These are phyloP conservation scores for Pitta sordida DNA, from an alignment of 2,113 vertebrate species.

Conservation along the genomic window DNA sequence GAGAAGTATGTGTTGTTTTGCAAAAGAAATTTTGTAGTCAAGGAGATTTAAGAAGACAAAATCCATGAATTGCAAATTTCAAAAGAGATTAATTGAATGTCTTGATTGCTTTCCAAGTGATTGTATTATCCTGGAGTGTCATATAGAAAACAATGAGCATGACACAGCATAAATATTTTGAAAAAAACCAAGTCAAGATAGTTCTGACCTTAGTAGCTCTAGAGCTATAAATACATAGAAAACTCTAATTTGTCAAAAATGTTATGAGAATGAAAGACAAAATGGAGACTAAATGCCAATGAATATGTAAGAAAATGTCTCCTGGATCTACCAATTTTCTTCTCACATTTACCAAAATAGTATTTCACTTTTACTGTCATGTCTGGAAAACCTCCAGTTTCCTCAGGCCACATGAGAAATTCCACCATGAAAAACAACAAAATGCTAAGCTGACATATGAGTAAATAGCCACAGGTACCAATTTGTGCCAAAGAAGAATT, in stretches of 20 bases:
- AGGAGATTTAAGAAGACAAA: background rate
- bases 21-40: background rate
- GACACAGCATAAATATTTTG: background rate
- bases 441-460: constrained; percentile 1
- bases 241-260: background rate
- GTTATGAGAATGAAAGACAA: background rate
- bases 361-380: background rate
- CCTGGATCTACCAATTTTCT: background rate
- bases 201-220: background rate
- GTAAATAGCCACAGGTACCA: constrained; percentile 28
- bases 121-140: background rate
- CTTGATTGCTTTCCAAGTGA: constrained; percentile 5
- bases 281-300: background rate
- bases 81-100: background rate
- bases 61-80: background rate
- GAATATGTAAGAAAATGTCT: background rate
- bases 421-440: background rate
- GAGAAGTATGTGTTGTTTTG: background rate
- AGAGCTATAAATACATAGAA: background rate
- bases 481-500: background rate
- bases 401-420: background rate
- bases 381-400: constrained; percentile 20
- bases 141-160: background rate
- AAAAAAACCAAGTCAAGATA: background rate
- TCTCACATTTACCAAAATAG: background rate